Base-by-base conservation (phyloP, 1,140 invertebrate genomes). In the Trichogramma pretiosum region DNA sequence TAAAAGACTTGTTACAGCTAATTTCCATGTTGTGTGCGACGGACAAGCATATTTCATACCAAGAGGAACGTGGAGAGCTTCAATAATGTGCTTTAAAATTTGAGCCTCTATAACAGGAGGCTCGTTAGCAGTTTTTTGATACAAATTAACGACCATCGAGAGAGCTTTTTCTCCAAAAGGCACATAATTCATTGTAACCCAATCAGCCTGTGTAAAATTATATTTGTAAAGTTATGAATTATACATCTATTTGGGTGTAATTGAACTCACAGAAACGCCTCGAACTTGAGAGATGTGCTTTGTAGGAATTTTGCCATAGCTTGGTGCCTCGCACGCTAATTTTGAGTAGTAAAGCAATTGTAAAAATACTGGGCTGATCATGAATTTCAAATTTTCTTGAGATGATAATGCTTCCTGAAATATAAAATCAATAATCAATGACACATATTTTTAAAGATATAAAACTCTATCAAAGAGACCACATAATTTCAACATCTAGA, bases 161-260 rank as follows among this genome's bases (percentile, higher is more conserved):
- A 94, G 72, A 11, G 87, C 81, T 64, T 85, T 84, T 62, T 92
- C 88, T 52, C 89, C 87, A 70, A 92, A 93, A 35, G 88, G 87
- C 55, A 90, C 85, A 63, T 87, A 90, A 67, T 89, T 89, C 80
- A 87, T 84, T 32, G 79, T 82, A n/a, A 88, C 76, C 78, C 83
- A 87, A 56, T 89, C 86, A 48, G 78, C 72, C 77, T 72, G 68
- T 59, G 58, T 57, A 40, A 33, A 33, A 17, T 37, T 48, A 47
- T 38, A 39, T 33, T 50, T n/a, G n/a, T 33, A 24, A 50, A 26
- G n/a, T n/a, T n/a, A n/a, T n/a, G n/a, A n/a, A n/a, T n/a, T n/a
- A n/a, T n/a, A n/a, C n/a, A n/a, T n/a, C n/a, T n/a, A n/a, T n/a
- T n/a, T n/a, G n/a, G n/a, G n/a, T n/a, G n/a, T 4, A 13, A 38